Percentiles rank a stretch among this genome's conserved stretches.
Evolutionary conservation across 23 tunicate species (phyloP).

Genomic region (Clavelina lepadiformis): DNA sequence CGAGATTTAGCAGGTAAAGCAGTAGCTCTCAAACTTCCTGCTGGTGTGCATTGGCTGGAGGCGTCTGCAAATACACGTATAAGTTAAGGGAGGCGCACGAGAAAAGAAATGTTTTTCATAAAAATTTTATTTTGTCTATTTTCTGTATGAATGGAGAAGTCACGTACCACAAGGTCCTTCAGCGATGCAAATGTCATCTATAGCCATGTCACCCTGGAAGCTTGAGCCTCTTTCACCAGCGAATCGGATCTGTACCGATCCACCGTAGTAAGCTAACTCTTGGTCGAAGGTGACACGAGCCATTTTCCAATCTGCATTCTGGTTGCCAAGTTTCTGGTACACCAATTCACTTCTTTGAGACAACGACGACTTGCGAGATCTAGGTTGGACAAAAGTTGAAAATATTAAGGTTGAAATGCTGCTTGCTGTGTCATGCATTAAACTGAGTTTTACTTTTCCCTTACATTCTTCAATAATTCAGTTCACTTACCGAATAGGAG

Average conservation of each 20-base stretch:
- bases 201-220: constrained; percentile 60
- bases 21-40: constrained; percentile 11
- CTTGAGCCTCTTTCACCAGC: constrained; percentile 40
- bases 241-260: constrained; percentile 38
- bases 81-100: too few relatives aligned
- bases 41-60: constrained; percentile 6
- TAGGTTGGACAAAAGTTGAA: too few relatives aligned
- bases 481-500: constrained; percentile 1
- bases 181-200: constrained; percentile 86
- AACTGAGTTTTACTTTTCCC: too few relatives aligned
- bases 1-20: not conserved
- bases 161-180: constrained; percentile 78
- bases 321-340: constrained; percentile 9
- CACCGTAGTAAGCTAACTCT: constrained; percentile 17
- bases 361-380: too few relatives aligned
- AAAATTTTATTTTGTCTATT: not conserved
- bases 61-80: constrained; percentile 4
- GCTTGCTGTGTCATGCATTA: too few relatives aligned
- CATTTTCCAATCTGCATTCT: constrained; percentile 54
- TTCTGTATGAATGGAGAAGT: not conserved
- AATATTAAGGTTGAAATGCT: too few relatives aligned
- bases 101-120: not conserved
- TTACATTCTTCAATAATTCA: too few relatives aligned
- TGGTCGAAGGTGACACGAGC: constrained; percentile 34
- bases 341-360: too few relatives aligned